Percentiles rank a stretch among this genome's conserved stretches.
These are phyloP conservation scores for Gnatocerus cornutus DNA, from an alignment of 2,888 invertebrate genomes.

Conservation along the genomic window DNA sequence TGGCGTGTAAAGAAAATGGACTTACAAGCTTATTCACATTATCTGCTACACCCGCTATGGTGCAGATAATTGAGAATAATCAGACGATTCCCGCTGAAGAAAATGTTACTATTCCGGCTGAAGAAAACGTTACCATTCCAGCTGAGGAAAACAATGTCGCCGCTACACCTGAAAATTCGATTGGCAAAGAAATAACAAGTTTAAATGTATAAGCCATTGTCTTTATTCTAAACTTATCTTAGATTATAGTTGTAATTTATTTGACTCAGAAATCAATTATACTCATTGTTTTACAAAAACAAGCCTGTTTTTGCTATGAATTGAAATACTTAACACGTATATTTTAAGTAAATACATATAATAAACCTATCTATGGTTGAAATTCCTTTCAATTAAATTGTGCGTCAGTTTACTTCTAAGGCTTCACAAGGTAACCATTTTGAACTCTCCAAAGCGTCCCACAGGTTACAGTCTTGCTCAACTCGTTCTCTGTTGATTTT, in stretches of 20 bases:
- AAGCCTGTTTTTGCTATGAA: background rate
- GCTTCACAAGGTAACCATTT: constrained; percentile 89
- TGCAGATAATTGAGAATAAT: constrained; percentile 8
- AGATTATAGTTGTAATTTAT: background rate
- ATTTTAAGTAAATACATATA: constrained; percentile 3
- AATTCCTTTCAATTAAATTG: background rate
- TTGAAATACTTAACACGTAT: constrained; percentile 16
- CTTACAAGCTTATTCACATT: constrained; percentile 26
- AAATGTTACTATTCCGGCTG: constrained; percentile 47
- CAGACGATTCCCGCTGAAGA: constrained; percentile 30
- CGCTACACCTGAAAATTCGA: background rate
- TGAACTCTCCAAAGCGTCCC: constrained; percentile 87
- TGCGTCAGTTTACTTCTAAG: constrained; percentile 75
- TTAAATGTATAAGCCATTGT: background rate
- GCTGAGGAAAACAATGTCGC: constrained; percentile 7
- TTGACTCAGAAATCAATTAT: background rate
- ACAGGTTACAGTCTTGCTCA: constrained; percentile 83
- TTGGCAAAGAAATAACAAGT: background rate
- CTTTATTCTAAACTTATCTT: too few relatives aligned
- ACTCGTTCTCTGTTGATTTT: constrained; percentile 84
- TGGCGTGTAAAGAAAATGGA: constrained; percentile 22
- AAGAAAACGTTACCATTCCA: constrained; percentile 14
- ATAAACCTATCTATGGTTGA: constrained; percentile 1
- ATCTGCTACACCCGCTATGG: constrained; percentile 9
- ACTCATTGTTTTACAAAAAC: constrained; percentile 3